Evolutionary conservation across 2,888 invertebrate species (phyloP).

Genomic region (Rhagophthalmus giganteus): DNA sequence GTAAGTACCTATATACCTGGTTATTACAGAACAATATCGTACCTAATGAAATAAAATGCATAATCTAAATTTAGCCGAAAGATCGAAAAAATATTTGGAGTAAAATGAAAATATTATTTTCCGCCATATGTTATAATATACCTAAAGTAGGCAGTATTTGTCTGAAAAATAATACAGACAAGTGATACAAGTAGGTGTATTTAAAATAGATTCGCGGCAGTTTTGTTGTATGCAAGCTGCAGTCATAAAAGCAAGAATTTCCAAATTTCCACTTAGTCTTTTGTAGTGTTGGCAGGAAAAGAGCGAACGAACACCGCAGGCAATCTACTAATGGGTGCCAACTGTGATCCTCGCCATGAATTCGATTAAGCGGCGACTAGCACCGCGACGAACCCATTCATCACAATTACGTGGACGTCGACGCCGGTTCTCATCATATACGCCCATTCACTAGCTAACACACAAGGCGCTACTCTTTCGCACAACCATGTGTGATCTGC

Average conservation of each 20-base stretch:
- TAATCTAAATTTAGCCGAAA: no score
- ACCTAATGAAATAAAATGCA: no score
- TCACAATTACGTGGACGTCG: constrained; percentile 36
- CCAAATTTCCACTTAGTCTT: constrained; percentile 2
- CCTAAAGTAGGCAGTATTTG: not conserved
- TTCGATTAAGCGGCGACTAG: constrained; percentile 43
- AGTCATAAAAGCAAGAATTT: constrained; percentile 1
- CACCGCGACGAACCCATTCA: constrained; percentile 41
- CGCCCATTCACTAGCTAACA: constrained; percentile 25
- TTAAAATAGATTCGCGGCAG: not conserved
- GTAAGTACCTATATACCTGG: no score
- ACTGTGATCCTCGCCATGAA: constrained; percentile 42
- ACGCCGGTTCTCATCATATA: constrained; percentile 32
- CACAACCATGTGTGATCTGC: constrained; percentile 21
- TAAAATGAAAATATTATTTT: no score
- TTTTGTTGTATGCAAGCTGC: not conserved
- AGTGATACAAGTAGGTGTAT: not conserved
- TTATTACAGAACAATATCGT: no score
- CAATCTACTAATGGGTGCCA: constrained; percentile 44
- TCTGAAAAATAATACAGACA: no score
- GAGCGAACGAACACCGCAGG: constrained; percentile 27
- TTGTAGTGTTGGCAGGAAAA: constrained; percentile 7
- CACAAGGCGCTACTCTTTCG: constrained; percentile 20
- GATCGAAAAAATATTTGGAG: no score
- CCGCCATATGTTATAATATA: not conserved